Evolutionary conservation across 37 sponge, comb jelly and placozoan genomes (phyloP).

Genomic region (Geodia barretti): DNA sequence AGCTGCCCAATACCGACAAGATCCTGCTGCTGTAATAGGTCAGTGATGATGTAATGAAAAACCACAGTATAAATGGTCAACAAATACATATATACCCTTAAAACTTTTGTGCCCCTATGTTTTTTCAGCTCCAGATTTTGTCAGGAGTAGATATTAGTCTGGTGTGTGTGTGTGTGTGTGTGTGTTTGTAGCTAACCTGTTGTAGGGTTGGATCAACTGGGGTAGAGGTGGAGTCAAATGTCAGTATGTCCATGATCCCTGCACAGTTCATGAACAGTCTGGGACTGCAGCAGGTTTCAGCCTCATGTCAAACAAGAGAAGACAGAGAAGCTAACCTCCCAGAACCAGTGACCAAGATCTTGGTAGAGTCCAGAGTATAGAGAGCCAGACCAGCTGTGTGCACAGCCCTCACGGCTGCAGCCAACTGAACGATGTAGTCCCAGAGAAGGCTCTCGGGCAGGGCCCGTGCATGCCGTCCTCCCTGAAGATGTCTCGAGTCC

Average conservation of each 20-base stretch:
- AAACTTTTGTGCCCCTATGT: too few species aligned
- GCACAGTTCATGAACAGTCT: slow-evolving; percentile 69
- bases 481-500: slow-evolving; percentile 38
- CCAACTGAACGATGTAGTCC: slow-evolving; percentile 84
- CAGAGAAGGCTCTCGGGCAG: slow-evolving; percentile 74
- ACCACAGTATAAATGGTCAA: too few species aligned
- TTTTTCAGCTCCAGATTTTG: too few species aligned
- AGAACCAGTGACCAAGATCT: slow-evolving; percentile 61
- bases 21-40: slow-evolving; percentile 82
- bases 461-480: neutral
- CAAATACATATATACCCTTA: too few species aligned
- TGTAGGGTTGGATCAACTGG: slow-evolving; percentile 11
- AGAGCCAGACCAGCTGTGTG: slow-evolving; percentile 70
- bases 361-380: slow-evolving; percentile 65
- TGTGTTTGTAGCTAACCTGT: slow-evolving; percentile 6
- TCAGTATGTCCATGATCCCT: slow-evolving; percentile 83
- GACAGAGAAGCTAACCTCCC: slow-evolving; percentile 29
- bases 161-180: too few species aligned
- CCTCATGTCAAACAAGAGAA: too few species aligned
- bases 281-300: neutral
- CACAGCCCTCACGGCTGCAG: slow-evolving; percentile 62
- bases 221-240: slow-evolving; percentile 27
- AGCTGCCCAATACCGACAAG: slow-evolving; percentile 68
- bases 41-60: too few species aligned
- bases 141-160: too few species aligned